Evolutionary conservation across 2,797 vertebrate species (phyloP), one percentile per base, ranked within the genome.

Genomic region (Antennarius maculatus): DNA sequence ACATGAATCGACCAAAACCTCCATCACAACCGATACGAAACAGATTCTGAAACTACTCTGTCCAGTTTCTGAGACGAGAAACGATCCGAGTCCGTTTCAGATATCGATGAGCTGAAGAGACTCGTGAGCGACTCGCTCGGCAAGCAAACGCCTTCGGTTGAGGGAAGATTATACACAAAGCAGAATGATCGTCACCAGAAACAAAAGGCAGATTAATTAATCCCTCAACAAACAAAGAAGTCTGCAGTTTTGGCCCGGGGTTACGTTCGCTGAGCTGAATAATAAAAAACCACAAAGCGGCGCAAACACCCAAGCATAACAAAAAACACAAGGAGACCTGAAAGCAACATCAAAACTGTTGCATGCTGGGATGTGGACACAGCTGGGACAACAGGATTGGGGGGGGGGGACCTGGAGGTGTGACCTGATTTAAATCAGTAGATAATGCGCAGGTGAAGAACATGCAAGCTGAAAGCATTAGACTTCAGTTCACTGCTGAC

Each of bases 401-500:
- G 48, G 53, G 56, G 37, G 56, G 57, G 18, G 5, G 41, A 55
- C 37, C 66, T 14, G 67, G 58, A 50, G 42, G n/a, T 59, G 55
- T n/a, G 74, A 74, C 58, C 60, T 41, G 59, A 75, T 61, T 49
- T 61, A 46, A 9, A 50, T 37, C 51, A 74, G 61, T 55, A 76
- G 67, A 67, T 23, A 47, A 41, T 43, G 58, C 56, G 61, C 63
- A 74, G n/a, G 13, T 74, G 9, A 76, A 62, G 23, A 6, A 29
- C 10, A 69, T 11, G 10, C 0, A 14, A n/a, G 12, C 15, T 39
- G 23, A 23, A 23, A 23, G 23, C 23, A 23, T 28, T 64, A 41
- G 2, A 18, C 51, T 50, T 16, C 49, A 77, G 80, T 61, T 57
- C 43, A 77, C 69, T 83, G 75, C 86, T 91, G 91, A 79, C 89